Evolutionary conservation across 2,113 vertebrate species (phyloP), one percentile per base, ranked within the genome.

Genomic region (Pionites leucogaster): DNA sequence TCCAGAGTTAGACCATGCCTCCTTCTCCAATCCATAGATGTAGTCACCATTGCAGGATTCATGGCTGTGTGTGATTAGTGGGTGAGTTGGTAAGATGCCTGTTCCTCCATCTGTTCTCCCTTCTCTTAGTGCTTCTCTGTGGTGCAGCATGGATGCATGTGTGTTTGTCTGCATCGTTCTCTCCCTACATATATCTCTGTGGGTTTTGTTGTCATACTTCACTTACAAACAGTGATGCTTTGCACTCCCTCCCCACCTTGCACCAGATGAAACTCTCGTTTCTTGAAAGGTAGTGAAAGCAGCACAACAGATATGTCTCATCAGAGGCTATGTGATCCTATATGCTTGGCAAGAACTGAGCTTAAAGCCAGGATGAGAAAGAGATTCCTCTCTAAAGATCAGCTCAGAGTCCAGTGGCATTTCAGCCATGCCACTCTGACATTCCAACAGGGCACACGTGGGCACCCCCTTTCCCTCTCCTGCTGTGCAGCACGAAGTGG

Each of bases 361-460:
- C 71, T 85, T 75, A 88, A 80, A 93, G 82, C 68, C 7, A 3
- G 59, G 50, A 64, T 70, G 84, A 93, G 79, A 31, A 82, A 82
- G 84, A 90, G 87, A 92, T 91, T 95, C 68, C 67, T 90, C 86
- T 88, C 59, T 46, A 85, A 91, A 95, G 86, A 96, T 84, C 94
- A 94, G 78, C 82, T 53, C 49, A n/a, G 75, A 77, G 90, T 75
- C 2, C 7, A n/a, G 87, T 86, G 94, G 74, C 89, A 84, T 95
- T 95, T 91, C 94, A 96, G 83, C 86, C 69, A 4, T 25, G 62
- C 8, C 9, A 41, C 68, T 50, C 75, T 96, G 94, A 83, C 78
- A 76, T 92, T 93, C 91, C 67, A 27, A 39, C 77, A 39, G 83
- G 74, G 49, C 65, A 86, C 5, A 5, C 8, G 5, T 24, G 52